Evolutionary conservation across 2,113 vertebrate genomes (phyloP), one percentile per base, ranked within the genome.

Genomic region (Heterotilapia buettikoferi): DNA sequence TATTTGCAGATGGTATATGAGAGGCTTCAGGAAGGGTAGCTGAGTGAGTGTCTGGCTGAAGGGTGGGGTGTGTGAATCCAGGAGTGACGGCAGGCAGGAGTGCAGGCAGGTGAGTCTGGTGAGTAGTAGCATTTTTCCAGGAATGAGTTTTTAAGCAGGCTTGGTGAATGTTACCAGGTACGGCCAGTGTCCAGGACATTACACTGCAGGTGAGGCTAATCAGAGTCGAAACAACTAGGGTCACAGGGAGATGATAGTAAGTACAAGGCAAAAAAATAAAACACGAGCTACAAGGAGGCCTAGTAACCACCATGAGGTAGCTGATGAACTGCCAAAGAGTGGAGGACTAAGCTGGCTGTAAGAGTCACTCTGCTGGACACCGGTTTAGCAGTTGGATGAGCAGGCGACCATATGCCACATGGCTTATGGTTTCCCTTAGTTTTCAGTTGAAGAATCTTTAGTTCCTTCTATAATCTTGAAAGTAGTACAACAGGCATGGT

Each of bases 11-110:
- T 63, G 59, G 2, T 63, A 19, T 2, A 33, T 33, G 59, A 63
- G 59, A 63, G 59, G 59, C 59, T 63, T 33, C 59, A 36, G 59
- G 29, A 29, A 63, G 29, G 59, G 59, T 63, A 63, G 29, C 29
- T 33, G 59, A 63, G 16, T 4, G 29, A 63, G 29, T 2, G 59
- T 63, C n/a, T 54, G 53, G n/a, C 53, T 54, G 53, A 54, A 54
- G 53, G 10, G 53, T 54, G 6, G 53, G 10, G 1, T 24, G 38
- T 38, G 36, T 40, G 38, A 40, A 40, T 40, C 9, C 38, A 40
- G 36, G 36, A 38, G 36, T 38, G 9, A 38, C 9, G 36, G 38
- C 38, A 40, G 10, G 38, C 38, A 40, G 38, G 38, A 11, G 36
- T 7, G 9, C 9, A 10, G 36, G 36, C 36, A 36, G 33, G 33